These are phyloP conservation scores for Troilus luridus DNA, from an alignment of 2,888 invertebrate genomes.

Conservation along the genomic window DNA sequence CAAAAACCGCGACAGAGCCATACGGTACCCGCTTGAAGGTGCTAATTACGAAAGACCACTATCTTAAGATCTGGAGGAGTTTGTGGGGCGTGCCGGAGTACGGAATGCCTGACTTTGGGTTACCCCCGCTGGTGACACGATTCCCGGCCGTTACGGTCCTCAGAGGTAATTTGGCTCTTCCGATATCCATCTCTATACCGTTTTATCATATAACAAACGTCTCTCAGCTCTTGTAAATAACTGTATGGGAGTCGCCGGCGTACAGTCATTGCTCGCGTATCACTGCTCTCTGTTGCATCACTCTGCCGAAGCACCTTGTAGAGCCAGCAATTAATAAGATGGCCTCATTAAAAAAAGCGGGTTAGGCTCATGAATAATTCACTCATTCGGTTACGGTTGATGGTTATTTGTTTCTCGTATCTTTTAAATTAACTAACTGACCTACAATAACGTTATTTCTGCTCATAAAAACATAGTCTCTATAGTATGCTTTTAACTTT, in stretches of 20 bases:
- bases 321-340: not conserved
- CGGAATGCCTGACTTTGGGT: constrained; percentile 36
- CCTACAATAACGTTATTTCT: not conserved
- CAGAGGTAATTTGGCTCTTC: constrained; percentile 10
- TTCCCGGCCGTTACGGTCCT: not conserved
- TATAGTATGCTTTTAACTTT: too few species aligned
- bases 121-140: constrained; percentile 13
- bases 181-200: constrained; percentile 16
- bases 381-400: not conserved
- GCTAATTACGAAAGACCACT: not conserved
- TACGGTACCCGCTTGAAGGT: constrained; percentile 1
- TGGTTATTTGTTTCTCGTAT: not conserved
- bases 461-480: too few species aligned
- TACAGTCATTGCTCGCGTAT: constrained; percentile 38
- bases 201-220: not conserved
- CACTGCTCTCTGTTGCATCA: not conserved
- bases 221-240: not conserved
- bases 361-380: not conserved
- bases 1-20: not conserved
- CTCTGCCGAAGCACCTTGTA: not conserved
- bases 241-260: not conserved
- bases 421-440: not conserved
- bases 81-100: constrained; percentile 42
- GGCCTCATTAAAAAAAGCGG: not conserved
- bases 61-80: constrained; percentile 38